Conservation (phyloP, 2,797 vertebrate genomes). For the Graptemys geographica region DNA sequence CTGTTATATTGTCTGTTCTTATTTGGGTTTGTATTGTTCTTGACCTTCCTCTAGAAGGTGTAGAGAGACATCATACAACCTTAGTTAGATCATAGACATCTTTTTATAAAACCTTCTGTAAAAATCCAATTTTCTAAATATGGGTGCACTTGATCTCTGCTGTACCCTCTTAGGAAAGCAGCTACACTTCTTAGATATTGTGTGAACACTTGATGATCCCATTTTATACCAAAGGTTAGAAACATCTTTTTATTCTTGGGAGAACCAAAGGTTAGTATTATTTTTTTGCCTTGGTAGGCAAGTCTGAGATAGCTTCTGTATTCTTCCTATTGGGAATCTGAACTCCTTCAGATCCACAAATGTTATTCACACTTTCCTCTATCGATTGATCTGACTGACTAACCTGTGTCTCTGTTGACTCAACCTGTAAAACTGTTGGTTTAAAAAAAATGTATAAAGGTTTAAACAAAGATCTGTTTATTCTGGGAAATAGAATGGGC, state of each 20-base stretch:
- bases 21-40: slow-evolving; percentile 13
- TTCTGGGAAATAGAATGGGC: background rate
- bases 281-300: accelerated
- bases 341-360: background rate
- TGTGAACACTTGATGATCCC: background rate
- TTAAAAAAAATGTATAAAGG: background rate
- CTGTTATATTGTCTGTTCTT: background rate
- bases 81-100: background rate
- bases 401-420: background rate
- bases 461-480: background rate
- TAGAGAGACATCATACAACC: background rate
- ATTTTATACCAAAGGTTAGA: background rate
- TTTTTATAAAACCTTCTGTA: background rate
- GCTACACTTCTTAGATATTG: background rate
- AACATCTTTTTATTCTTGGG: background rate
- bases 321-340: background rate
- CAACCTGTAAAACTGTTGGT: background rate
- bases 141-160: background rate
- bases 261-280: background rate
- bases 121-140: background rate
- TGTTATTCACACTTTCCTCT: background rate
- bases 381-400: background rate
- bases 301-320: background rate
- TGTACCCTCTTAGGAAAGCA: background rate
- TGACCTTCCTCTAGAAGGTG: background rate